Evolutionary conservation across 2,888 invertebrate genomes (phyloP).

Genomic region (Agonopterix arenella): DNA sequence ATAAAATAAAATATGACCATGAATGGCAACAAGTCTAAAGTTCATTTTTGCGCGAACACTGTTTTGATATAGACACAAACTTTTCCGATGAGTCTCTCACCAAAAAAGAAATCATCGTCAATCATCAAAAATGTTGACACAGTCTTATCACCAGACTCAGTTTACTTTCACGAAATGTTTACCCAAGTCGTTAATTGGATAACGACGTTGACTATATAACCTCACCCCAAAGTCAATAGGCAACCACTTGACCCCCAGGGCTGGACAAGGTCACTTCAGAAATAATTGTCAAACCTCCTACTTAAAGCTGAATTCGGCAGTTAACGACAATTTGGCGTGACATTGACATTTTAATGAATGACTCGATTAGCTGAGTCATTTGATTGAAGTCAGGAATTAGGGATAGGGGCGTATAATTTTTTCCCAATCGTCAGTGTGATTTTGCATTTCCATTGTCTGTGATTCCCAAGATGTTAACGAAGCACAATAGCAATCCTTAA

Average conservation of each 20-base stretch:
- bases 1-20: too few species aligned
- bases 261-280: not conserved
- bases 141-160: not conserved
- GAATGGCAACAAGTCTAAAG: too few species aligned
- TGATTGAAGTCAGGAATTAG: slow-evolving; percentile 5
- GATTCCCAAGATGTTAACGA: too few species aligned
- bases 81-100: not conserved
- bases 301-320: slow-evolving; percentile 3
- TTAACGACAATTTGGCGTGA: slow-evolving; percentile 13
- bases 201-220: slow-evolving; percentile 7
- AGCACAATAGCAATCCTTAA: too few species aligned
- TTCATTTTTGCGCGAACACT: too few species aligned
- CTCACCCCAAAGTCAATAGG: slow-evolving; percentile 8
- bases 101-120: not conserved
- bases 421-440: slow-evolving; percentile 6
- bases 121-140: not conserved
- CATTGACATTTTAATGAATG: slow-evolving; percentile 21
- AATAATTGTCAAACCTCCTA: slow-evolving; percentile 9
- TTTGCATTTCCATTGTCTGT: too few species aligned
- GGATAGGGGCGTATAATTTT: slow-evolving; percentile 3
- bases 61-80: too few species aligned
- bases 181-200: slow-evolving; percentile 4
- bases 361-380: slow-evolving; percentile 16
- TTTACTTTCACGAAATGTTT: not conserved
- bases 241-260: slow-evolving; percentile 1